Evolutionary conservation across 2,797 vertebrate species (phyloP), one percentile per base, ranked within the genome.

Genomic region (Xenopus petersii): DNA sequence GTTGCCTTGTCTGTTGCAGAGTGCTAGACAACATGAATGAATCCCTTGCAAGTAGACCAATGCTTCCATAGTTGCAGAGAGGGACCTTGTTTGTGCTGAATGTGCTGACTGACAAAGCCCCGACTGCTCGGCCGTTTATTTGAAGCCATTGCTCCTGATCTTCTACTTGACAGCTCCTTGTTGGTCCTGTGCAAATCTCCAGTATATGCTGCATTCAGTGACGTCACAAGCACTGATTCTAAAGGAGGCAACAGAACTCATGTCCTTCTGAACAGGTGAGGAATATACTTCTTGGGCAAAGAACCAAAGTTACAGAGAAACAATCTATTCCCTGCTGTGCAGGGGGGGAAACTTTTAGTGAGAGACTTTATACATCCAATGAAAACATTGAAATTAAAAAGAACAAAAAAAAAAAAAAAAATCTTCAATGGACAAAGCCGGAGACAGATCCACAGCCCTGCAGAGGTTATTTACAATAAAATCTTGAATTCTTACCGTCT

Each of bases 291-390:
- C 87, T 88, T 90, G 88, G 91, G 89, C 86, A 84, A 86, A 86
- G 89, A 95, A 95, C 94, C 93, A 97, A 95, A 95, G 93, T 91
- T 90, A 90, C 82, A 85, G 83, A 88, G 86, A 91, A 90, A 91
- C 89, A 92, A 86, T 85, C 84, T 94, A 91, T 95, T 78, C 93
- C 92, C 96, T 98, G 97, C 97, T 92, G 90, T 98, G 96, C 95
- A 99, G 97, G 93, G 94, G 94, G 26, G 91, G 82, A 77, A 88
- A 62, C 71, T 88, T 87, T 88, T 88, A 88, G 86, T 83, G 85
- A 13, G 15, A 86, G 88, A 90, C 83, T 83, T 82, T 84, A 83
- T 79, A 81, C 83, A 86, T 83, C 83, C 26, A 30, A 30, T 30
- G 26, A 30, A 69, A 79, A 75, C 84, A 82, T 75, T 81, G 80